phyloP scores from a whole-genome alignment of 2,797 vertebrate species.

The Chelmon rostratus region DNA sequence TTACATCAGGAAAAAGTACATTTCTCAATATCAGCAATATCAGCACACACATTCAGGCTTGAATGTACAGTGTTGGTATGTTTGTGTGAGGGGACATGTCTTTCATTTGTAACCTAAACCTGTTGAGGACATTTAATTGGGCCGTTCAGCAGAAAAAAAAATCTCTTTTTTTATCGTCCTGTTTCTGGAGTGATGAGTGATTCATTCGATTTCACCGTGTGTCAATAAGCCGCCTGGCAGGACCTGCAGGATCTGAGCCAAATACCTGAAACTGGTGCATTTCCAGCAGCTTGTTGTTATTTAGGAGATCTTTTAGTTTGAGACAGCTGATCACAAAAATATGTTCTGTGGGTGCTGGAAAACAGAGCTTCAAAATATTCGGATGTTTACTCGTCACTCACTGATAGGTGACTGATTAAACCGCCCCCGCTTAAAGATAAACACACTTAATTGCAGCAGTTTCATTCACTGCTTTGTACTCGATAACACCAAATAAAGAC shows the following conservation, averaged over 20 bases:
- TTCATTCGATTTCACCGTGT: conserved; percentile 1
- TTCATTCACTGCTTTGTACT: neutral
- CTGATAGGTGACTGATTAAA: neutral
- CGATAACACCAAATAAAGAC: neutral
- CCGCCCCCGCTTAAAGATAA: neutral
- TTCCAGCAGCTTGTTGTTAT: neutral
- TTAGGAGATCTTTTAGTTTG: neutral
- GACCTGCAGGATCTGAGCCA: neutral
- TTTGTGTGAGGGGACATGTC: neutral
- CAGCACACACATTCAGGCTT: neutral
- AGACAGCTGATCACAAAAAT: neutral
- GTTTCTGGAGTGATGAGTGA: neutral
- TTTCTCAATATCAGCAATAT: neutral
- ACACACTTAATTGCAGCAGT: neutral
- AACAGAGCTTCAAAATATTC: neutral
- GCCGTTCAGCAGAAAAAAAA: neutral
- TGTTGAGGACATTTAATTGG: neutral
- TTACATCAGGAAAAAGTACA: neutral
- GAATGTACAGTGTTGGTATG: neutral
- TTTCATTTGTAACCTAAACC: neutral
- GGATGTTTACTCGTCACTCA: neutral
- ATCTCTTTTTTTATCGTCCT: neutral
- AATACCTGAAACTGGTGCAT: neutral
- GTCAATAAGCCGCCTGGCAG: neutral
- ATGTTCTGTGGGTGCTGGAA: neutral